Evolutionary conservation across 2,113 vertebrate genomes (phyloP).

Genomic region (Aldabrachelys gigantea): DNA sequence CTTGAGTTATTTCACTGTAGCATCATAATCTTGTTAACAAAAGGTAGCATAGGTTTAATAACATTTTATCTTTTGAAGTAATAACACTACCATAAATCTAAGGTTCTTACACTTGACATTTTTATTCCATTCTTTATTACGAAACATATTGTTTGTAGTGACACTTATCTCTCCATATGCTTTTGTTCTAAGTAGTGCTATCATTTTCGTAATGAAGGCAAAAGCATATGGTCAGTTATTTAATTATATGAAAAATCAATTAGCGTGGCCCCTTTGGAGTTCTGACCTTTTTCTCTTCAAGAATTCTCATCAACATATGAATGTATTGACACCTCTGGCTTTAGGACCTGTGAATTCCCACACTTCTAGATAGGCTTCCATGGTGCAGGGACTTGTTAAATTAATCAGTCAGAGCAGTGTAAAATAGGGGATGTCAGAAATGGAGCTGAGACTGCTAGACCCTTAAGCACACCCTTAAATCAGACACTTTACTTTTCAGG

Average conservation of each 20-base stretch:
- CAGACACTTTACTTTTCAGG: neutral
- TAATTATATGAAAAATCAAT: constrained; percentile 80
- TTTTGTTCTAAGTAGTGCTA: constrained; percentile 32
- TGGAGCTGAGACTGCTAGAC: neutral
- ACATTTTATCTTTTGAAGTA: neutral
- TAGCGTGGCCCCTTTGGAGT: constrained; percentile 62
- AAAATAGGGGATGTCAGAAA: neutral
- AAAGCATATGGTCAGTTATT: constrained; percentile 69
- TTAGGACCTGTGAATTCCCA: neutral
- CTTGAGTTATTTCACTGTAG: neutral
- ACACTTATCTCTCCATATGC: constrained; percentile 10
- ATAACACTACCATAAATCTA: neutral
- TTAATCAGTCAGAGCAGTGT: neutral
- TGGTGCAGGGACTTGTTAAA: neutral
- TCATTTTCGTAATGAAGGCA: constrained; percentile 18
- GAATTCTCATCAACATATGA: constrained; percentile 59
- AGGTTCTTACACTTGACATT: neutral
- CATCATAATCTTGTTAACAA: neutral
- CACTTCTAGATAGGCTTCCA: neutral
- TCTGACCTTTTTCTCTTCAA: constrained; percentile 67
- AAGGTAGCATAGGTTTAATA: neutral
- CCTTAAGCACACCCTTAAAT: neutral
- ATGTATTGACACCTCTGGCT: constrained; percentile 9
- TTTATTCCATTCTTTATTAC: neutral
- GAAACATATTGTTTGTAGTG: neutral